A percentile compares a stretch with the other conserved stretches of the same genome.
Conservation (phyloP, 2,113 vertebrate species). For the Mandrillus leucophaeus region DNA sequence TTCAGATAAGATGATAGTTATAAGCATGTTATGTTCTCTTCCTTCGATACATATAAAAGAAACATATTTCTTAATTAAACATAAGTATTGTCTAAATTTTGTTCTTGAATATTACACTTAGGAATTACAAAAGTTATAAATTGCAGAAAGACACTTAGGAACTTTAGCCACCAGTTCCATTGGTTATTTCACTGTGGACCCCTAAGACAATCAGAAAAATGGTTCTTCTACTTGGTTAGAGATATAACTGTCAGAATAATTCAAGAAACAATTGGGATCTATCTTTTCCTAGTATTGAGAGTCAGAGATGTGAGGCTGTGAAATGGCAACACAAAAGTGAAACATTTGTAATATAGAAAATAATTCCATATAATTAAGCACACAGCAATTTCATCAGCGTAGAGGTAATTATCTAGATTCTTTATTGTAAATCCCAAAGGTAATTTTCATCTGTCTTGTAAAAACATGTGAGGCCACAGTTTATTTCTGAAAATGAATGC, state of each 20-base stretch:
- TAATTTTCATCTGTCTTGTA: not conserved
- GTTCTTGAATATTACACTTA: not conserved
- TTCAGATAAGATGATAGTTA: not conserved
- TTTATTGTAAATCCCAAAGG: not conserved
- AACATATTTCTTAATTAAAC: not conserved
- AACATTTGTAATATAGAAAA: not conserved
- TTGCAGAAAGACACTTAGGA: not conserved
- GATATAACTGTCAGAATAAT: not conserved
- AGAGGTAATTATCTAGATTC: not conserved
- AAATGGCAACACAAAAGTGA: not conserved
- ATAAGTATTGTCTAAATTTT: not conserved
- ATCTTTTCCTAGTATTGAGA: not conserved
- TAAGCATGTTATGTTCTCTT: not conserved
- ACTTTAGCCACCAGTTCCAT: not conserved
- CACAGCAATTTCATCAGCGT: not conserved
- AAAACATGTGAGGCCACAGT: not conserved
- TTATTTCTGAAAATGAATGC: not conserved
- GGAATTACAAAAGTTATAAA: not conserved
- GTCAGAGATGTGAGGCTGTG: not conserved
- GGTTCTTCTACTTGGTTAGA: not conserved
- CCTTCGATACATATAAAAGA: not conserved
- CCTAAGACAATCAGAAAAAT: not conserved
- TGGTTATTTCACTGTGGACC: not conserved
- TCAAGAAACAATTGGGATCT: not conserved
- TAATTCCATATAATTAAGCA: not conserved